These are phyloP conservation scores for Melinaea marsaeus DNA, from an alignment of 2,888 invertebrate genomes.

Conservation along the genomic window DNA sequence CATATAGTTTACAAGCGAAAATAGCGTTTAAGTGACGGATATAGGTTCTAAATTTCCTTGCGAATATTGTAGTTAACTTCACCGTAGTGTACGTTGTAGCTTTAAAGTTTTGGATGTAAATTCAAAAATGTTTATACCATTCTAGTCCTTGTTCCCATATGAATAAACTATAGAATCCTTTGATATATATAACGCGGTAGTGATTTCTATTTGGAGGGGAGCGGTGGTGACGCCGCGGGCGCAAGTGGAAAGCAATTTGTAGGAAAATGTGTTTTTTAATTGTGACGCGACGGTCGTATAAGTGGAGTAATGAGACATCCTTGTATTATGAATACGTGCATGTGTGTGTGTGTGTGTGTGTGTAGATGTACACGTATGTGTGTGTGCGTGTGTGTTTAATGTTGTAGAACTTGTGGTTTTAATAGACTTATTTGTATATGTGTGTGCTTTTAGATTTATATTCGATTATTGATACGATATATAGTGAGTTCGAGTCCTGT, in stretches of 20 bases:
- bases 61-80: constrained; percentile 10
- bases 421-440: no score
- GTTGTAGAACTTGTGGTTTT: no score
- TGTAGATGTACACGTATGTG: no score
- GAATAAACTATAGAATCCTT: constrained; percentile 9
- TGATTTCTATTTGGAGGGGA: constrained; percentile 31
- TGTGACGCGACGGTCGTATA: constrained; percentile 27
- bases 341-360: no score
- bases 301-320: constrained; percentile 27
- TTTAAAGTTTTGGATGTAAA: constrained; percentile 19
- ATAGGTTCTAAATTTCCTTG: constrained; percentile 16
- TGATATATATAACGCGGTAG: constrained; percentile 12
- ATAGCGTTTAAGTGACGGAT: neutral
- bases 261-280: constrained; percentile 36
- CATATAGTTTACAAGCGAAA: constrained; percentile 10
- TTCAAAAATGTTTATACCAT: constrained; percentile 10
- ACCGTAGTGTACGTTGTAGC: constrained; percentile 13
- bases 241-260: constrained; percentile 30
- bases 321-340: neutral
- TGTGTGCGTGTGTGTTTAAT: no score
- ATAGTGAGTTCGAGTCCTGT: no score
- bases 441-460: no score
- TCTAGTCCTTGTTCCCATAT: constrained; percentile 11
- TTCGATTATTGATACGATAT: no score
- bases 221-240: constrained; percentile 31